Evolutionary conservation across 1,140 invertebrate species (phyloP).

Genomic region (Drosophila ohnishii): DNA sequence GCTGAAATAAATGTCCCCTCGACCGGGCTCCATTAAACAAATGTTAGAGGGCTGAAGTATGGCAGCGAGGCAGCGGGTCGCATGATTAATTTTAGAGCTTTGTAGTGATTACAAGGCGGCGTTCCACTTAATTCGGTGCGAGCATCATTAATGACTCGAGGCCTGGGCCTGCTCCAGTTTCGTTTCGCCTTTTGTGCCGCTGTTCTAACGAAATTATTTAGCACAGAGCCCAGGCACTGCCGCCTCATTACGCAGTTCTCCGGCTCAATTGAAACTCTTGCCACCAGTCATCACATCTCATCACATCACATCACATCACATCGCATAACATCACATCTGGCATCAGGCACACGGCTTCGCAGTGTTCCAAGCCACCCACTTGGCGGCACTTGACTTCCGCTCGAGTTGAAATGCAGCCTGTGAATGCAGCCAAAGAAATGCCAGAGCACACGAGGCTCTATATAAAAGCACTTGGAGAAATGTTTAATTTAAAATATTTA

Average conservation of each 20-base stretch:
- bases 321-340: slow-evolving; percentile 6
- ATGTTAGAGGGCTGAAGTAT: slow-evolving; percentile 18
- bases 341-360: slow-evolving; percentile 7
- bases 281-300: slow-evolving; percentile 21
- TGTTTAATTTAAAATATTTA: not conserved
- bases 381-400: slow-evolving; percentile 65
- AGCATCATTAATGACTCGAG: slow-evolving; percentile 50
- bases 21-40: slow-evolving; percentile 60
- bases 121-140: slow-evolving; percentile 42
- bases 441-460: slow-evolving; percentile 7
- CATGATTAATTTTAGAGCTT: slow-evolving; percentile 74
- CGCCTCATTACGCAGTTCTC: slow-evolving; percentile 64
- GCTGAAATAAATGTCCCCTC: slow-evolving; percentile 39
- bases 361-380: slow-evolving; percentile 50
- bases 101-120: slow-evolving; percentile 56
- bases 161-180: slow-evolving; percentile 54
- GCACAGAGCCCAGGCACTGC: slow-evolving; percentile 32
- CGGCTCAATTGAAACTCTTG: slow-evolving; percentile 65
- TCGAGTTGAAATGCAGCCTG: slow-evolving; percentile 69
- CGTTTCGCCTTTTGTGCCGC: slow-evolving; percentile 33
- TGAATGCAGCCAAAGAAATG: slow-evolving; percentile 52
- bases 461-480: not conserved
- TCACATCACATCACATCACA: slow-evolving; percentile 8
- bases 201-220: slow-evolving; percentile 69
- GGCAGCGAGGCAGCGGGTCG: slow-evolving; percentile 46